phyloP scores from a whole-genome alignment of 2,797 vertebrate species.

The Sus cebifrons region DNA sequence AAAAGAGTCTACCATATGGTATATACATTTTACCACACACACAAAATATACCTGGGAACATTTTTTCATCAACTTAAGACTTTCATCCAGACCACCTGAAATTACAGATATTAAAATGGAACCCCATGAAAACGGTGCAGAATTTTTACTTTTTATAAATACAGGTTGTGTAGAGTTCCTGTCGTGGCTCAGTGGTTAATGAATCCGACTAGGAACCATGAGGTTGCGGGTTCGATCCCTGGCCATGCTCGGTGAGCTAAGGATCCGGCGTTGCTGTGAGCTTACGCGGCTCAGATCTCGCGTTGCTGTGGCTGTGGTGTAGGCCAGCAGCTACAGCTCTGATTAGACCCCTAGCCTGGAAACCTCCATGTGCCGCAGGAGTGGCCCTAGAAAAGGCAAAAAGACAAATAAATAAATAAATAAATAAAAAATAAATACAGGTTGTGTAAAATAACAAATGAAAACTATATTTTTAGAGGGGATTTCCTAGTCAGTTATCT shows the following conservation, averaged over 20 bases:
- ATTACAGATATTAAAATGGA: slow-evolving; percentile 14
- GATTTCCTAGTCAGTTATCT: not conserved
- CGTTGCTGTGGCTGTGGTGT: too few species aligned
- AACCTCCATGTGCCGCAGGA: too few species aligned
- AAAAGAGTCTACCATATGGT: slow-evolving; percentile 35
- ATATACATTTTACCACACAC: not conserved
- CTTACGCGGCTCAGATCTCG: too few species aligned
- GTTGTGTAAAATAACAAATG: slow-evolving; percentile 37
- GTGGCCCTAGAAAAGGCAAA: too few species aligned
- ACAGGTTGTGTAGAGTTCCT: not conserved
- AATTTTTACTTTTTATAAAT: slow-evolving; percentile 63
- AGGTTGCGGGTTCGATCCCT: too few species aligned
- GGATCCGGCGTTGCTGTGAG: too few species aligned
- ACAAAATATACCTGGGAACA: not conserved
- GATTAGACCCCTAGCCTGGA: too few species aligned
- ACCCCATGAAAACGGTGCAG: not conserved
- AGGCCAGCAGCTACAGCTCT: too few species aligned
- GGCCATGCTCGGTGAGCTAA: too few species aligned
- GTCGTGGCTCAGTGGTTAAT: too few species aligned
- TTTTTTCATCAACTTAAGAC: slow-evolving; percentile 49
- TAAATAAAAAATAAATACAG: not conserved
- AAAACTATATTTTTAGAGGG: not conserved
- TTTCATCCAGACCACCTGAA: slow-evolving; percentile 33
- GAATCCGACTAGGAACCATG: too few species aligned
- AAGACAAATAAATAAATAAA: too few species aligned